A percentile compares a stretch with the other conserved stretches of the same genome.
phyloP scores from a whole-genome alignment of 2,113 vertebrate species.

The Candoia aspera region DNA sequence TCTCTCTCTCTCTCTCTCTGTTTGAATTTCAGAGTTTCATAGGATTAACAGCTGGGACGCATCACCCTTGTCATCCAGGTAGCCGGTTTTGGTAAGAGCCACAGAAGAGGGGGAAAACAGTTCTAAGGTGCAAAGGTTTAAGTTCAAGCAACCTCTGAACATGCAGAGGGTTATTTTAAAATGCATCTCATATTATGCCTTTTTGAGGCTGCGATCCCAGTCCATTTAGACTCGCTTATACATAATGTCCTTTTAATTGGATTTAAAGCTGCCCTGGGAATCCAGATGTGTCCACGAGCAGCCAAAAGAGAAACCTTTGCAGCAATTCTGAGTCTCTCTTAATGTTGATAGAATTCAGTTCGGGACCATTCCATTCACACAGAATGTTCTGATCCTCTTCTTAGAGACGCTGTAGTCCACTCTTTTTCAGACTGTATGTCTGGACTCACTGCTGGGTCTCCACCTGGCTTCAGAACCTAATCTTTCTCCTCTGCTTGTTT shows the following conservation, averaged over 20 bases:
- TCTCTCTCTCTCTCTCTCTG: background rate
- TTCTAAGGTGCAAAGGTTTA: background rate
- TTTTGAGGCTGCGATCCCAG: background rate
- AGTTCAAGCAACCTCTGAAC: background rate
- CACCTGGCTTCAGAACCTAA: no score
- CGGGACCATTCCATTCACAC: no score
- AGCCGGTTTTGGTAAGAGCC: conserved; percentile 5
- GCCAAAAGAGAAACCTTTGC: no score
- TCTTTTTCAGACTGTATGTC: no score
- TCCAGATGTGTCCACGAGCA: background rate
- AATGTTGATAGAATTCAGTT: no score
- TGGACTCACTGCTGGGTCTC: no score
- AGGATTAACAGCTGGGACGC: conserved; percentile 26
- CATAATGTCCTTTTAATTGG: background rate
- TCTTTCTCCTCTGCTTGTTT: no score
- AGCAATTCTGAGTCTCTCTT: no score
- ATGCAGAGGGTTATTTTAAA: background rate
- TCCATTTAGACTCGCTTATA: no score
- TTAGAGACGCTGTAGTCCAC: no score
- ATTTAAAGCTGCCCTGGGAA: background rate
- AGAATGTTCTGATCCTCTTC: no score
- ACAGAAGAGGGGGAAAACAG: background rate
- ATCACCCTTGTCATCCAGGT: background rate
- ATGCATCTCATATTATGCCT: background rate
- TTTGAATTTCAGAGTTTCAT: conserved; percentile 8